Base-by-base conservation (phyloP, 2,888 invertebrate genomes). In the Eupithecia insigniata region DNA sequence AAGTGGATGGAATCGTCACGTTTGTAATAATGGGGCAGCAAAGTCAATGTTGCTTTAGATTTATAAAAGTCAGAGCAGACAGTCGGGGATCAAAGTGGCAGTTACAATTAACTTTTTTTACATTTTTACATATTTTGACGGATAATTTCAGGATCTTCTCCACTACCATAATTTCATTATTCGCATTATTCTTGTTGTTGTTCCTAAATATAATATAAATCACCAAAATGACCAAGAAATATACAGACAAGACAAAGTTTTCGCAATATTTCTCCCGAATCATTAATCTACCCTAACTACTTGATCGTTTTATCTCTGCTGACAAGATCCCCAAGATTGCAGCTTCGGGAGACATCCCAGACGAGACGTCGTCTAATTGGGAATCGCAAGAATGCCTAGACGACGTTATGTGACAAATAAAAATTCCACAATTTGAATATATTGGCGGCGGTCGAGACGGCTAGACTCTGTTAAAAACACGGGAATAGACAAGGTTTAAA, bases 321-420 rank as follows among this genome's bases (percentile, higher is more conserved):
- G 69, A 67, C 64, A 73, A 67, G 73, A 70, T 65, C 67, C 58
- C 46, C 36, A 67, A 74, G 62, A n/a, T 51, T 22, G 34, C 72
- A 76, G 76, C 75, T 6, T 62, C n/a, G 66, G 67, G 46, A 76
- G 71, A 75, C 76, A 67, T 71, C 76, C 72, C 81, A 83, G 87
- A 83, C 87, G 84, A 76, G 80, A 79, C 82, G 87, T 78, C 84
- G 86, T 87, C 89, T 89, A 86, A 89, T 89, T 87, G 84, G 83
- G 80, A 85, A 83, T 83, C 82, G 80, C 85, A 82, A 82, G 88
- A 86, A 90, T 90, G 84, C 87, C 87, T 87, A 87, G 87, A 84
- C 89, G 86, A 88, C 89, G 76, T 89, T 84, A 88, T 85, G 86
- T 88, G 90, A 87, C 89, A 89, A 83, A 89, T 89, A 89, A 89